Percentiles rank a stretch among this genome's conserved stretches.
These are phyloP conservation scores for Drosophila albomicans DNA, from an alignment of 1,140 invertebrate genomes.

Conservation along the genomic window DNA sequence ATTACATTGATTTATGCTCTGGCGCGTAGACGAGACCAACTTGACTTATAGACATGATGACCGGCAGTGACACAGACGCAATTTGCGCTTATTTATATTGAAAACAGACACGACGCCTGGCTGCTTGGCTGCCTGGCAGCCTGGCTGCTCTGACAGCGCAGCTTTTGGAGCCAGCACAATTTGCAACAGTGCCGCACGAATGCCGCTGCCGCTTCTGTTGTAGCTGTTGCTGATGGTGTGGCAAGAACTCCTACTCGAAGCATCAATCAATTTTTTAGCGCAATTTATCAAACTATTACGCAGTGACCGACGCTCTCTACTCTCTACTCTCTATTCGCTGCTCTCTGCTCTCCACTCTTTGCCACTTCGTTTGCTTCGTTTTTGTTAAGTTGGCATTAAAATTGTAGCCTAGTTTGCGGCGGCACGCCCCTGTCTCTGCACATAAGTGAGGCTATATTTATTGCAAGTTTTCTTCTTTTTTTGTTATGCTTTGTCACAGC, in stretches of 20 bases:
- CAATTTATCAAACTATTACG: conserved; percentile 81
- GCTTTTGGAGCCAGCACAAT: not conserved
- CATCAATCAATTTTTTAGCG: conserved; percentile 78
- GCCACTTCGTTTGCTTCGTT: conserved; percentile 1
- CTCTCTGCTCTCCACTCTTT: not conserved
- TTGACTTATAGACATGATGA: conserved; percentile 71
- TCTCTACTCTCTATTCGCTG: not conserved
- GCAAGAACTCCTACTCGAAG: conserved; percentile 12
- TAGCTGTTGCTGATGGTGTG: conserved; percentile 7
- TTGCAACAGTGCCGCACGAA: conserved; percentile 1
- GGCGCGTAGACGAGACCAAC: conserved; percentile 47
- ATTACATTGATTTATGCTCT: conserved; percentile 80
- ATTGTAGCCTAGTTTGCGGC: conserved; percentile 73
- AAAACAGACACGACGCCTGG: conserved; percentile 34
- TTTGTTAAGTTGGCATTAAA: conserved; percentile 64
- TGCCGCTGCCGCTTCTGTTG: not conserved
- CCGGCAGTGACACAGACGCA: conserved; percentile 50
- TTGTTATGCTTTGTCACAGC: conserved; percentile 17
- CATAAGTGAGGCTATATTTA: conserved; percentile 12
- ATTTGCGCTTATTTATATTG: conserved; percentile 53
- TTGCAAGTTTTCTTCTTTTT: conserved; percentile 30
- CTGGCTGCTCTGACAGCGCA: not conserved
- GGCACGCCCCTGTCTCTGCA: conserved; percentile 58
- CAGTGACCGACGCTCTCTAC: conserved; percentile 11
- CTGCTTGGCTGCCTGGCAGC: not conserved